phyloP scores from a whole-genome alignment of 2,113 vertebrate genomes.

The Campylorhamphus procurvoides region DNA sequence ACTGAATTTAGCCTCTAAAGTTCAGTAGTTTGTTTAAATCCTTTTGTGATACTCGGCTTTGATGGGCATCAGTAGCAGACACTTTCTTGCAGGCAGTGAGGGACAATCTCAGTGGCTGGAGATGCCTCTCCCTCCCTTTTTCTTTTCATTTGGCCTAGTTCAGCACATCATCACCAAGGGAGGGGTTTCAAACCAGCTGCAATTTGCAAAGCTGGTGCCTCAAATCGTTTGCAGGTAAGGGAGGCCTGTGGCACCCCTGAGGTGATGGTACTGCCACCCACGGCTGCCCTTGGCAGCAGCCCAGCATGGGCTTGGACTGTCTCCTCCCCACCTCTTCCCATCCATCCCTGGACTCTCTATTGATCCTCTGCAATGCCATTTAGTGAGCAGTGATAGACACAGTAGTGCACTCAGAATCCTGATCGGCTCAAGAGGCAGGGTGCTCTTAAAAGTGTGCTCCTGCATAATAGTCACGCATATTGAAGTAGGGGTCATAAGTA shows the following conservation, averaged over 20 bases:
- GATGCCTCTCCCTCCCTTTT: neutral
- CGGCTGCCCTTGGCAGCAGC: neutral
- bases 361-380: neutral
- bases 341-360: neutral
- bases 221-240: neutral
- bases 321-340: neutral
- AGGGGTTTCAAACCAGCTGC: neutral
- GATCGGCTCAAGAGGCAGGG: neutral
- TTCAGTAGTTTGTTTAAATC: neutral
- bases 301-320: rapidly evolving
- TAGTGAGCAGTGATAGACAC: neutral
- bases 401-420: neutral
- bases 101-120: neutral
- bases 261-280: rapidly evolving
- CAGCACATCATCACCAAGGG: neutral
- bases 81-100: neutral
- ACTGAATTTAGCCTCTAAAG: neutral
- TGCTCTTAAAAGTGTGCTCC: neutral
- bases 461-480: neutral
- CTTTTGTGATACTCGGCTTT: neutral
- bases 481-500: neutral
- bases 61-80: neutral
- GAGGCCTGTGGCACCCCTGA: neutral
- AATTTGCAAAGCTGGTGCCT: neutral
- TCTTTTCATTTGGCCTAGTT: neutral